A percentile compares a stretch with the other conserved stretches of the same genome.
Conservation (phyloP, 2,888 invertebrate species). For the Lithophane semibrunnea region DNA sequence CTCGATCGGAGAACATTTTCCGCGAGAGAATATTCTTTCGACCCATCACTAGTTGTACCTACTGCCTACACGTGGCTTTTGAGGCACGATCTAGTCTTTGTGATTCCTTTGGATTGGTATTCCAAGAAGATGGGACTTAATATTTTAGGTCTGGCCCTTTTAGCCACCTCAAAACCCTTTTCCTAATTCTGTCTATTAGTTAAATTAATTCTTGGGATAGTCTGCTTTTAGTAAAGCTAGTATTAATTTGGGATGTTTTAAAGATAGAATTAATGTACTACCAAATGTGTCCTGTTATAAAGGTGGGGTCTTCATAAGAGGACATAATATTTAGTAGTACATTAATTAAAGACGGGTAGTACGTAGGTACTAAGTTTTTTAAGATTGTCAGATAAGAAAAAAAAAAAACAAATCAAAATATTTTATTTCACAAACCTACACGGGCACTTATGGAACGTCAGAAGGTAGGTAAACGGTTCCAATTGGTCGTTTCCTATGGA, state of each 20-base stretch:
- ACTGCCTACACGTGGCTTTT: slow-evolving; percentile 5
- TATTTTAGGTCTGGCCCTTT: neutral
- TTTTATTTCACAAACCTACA: no score
- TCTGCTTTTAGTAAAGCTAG: neutral
- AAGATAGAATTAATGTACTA: neutral
- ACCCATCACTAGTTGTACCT: neutral
- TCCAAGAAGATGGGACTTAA: slow-evolving; percentile 12
- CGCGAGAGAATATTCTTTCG: neutral
- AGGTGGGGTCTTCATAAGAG: no score
- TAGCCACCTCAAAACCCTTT: slow-evolving; percentile 3
- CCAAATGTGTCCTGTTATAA: neutral
- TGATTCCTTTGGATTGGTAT: neutral
- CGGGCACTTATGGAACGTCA: no score
- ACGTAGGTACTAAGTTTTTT: neutral
- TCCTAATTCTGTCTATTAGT: slow-evolving; percentile 12
- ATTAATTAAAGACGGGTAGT: neutral
- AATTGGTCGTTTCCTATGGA: no score
- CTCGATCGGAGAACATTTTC: neutral
- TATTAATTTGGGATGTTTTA: neutral
- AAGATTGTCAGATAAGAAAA: neutral
- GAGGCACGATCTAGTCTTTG: neutral
- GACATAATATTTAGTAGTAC: no score
- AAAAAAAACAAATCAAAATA: no score
- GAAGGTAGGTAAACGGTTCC: no score
- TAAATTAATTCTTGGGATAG: neutral